Base-by-base conservation (phyloP, 2,797 vertebrate genomes). In the Rhynchonycteris naso region DNA sequence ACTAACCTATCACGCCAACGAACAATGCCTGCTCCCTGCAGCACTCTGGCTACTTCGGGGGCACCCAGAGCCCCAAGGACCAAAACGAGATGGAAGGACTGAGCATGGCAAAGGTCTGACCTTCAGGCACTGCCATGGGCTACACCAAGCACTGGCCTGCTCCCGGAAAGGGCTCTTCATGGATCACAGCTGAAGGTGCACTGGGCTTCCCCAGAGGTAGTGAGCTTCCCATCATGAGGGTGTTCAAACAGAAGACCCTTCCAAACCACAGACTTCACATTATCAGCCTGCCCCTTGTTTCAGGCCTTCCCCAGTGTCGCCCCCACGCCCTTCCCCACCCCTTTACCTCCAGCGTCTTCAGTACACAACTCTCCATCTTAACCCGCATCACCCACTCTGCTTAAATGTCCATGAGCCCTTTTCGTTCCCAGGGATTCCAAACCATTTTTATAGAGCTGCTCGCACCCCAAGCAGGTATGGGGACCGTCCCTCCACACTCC, bases 191-290 rank as follows among this genome's bases (percentile, higher is more conserved):
- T 84, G 35, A 63, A 47, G 5, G 28, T 30, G 26, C 26, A 30
- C 66, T 3, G 5, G 21, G 38, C 28, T 52, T 4, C 5, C 19
- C 30, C n/a, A 10, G 24, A 80, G 33, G 18, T 35, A 86, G 26
- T 56, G 26, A 47, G n/a, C 19, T 47, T 56, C 28, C 35, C 26
- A 18, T 87, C 52, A 72, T 30, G 28, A 50, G 78, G 22, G 15
- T 33, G 2, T 76, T 50, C 59, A 56, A 71, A 76, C 30, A 66
- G 35, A 58, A 95, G 76, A 56, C 11, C 61, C 91, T 88, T 90
- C 72, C 68, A 47, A 92, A 83, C 18, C 10, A 6, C 4, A 3
- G 8, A 15, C 66, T 83, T 30, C 30, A 63, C 65, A 63, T 10
- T 35, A 10, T 35, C 22, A 30, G 38, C 7, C 7, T 81, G 50